Evolutionary conservation across 2,888 invertebrate species (phyloP).

Genomic region (Campaea margaritaria): DNA sequence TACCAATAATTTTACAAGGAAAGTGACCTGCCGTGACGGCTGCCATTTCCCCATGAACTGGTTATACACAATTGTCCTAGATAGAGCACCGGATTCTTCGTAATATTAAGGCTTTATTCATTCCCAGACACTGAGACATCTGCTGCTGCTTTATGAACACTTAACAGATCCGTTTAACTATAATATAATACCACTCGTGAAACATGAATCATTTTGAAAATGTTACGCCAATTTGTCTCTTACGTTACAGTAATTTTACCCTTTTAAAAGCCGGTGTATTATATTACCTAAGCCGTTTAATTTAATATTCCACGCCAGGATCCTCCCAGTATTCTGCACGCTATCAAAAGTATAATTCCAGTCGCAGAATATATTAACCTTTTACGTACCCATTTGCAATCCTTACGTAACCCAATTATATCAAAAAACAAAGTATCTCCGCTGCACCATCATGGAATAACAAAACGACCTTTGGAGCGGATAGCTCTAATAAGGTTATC

Average conservation of each 20-base stretch:
- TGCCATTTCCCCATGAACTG: conserved; percentile 9
- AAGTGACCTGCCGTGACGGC: conserved; percentile 7
- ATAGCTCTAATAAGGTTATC: conserved; percentile 43
- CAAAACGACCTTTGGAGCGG: conserved; percentile 41
- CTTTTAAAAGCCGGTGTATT: not conserved
- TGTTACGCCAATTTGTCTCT: conserved; percentile 1
- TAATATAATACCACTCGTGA: not conserved
- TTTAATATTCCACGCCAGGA: not conserved
- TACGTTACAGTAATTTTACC: not conserved
- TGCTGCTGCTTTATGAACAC: not conserved
- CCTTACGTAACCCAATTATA: conserved; percentile 9
- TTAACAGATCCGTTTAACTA: not conserved
- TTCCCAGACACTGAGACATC: not conserved
- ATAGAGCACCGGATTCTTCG: not conserved
- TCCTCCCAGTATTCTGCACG: too few species aligned
- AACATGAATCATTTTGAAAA: conserved; percentile 1
- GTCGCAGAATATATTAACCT: not conserved
- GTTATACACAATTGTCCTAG: not conserved
- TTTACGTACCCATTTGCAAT: not conserved
- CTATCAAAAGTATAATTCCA: not conserved
- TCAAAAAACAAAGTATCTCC: conserved; percentile 29
- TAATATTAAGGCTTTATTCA: not conserved
- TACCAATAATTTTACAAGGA: conserved; percentile 20
- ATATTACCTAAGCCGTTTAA: not conserved
- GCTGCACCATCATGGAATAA: conserved; percentile 35